These are phyloP conservation scores for Ictalurus punctatus DNA, from an alignment of 2,113 vertebrate genomes.

Conservation along the genomic window DNA sequence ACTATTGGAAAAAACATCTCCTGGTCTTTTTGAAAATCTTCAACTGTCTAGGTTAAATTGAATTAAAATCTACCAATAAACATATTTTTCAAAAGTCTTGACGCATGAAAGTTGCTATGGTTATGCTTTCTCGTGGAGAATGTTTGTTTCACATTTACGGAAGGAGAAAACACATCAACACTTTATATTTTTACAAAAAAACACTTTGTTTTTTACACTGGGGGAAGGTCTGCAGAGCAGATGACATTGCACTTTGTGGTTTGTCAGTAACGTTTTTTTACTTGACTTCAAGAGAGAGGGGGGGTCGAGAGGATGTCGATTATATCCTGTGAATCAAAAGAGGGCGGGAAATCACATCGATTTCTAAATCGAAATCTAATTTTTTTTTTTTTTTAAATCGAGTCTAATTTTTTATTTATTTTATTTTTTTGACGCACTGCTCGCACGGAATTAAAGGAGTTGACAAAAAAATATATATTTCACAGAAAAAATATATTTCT, in stretches of 20 bases:
- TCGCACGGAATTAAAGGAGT: too few relatives aligned
- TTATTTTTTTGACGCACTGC: too few relatives aligned
- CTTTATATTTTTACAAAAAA: neutral
- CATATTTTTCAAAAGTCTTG: neutral
- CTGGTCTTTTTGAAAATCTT: neutral
- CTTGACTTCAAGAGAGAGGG: neutral
- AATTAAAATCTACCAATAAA: neutral
- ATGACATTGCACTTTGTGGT: constrained; percentile 14
- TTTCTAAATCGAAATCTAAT: too few relatives aligned
- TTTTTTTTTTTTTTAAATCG: too few relatives aligned
- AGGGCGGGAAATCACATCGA: too few relatives aligned
- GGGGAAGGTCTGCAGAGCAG: constrained; percentile 1
- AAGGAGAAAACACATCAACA: constrained; percentile 10
- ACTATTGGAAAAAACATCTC: neutral
- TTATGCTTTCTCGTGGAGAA: neutral
- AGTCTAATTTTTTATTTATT: too few relatives aligned
- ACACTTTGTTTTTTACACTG: neutral
- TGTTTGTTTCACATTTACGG: constrained; percentile 7
- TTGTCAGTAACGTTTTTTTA: neutral
- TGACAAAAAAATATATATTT: too few relatives aligned
- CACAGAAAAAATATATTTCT: too few relatives aligned
- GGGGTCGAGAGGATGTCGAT: too few relatives aligned
- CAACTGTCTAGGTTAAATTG: neutral
- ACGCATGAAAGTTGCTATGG: neutral
- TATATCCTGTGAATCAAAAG: too few relatives aligned